phyloP scores from a whole-genome alignment of 1,140 invertebrate species.

The Spodoptera litura region DNA sequence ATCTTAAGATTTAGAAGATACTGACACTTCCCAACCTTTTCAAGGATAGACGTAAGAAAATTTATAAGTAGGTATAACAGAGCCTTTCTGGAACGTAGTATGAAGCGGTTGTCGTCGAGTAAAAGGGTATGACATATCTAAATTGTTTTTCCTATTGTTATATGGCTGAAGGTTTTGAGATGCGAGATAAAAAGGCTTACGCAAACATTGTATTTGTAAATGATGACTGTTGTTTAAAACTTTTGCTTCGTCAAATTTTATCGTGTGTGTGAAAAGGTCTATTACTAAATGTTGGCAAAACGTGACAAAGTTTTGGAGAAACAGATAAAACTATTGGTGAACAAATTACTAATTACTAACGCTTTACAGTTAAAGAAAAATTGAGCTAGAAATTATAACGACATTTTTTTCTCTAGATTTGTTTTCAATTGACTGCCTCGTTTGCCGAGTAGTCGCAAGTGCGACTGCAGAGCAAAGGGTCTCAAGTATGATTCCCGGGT shows the following conservation, averaged over 20 bases:
- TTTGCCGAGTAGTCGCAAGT: too few species aligned
- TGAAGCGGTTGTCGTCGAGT: constrained; percentile 29
- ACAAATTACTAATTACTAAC: too few species aligned
- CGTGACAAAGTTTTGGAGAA: too few species aligned
- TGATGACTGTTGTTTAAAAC: constrained; percentile 14
- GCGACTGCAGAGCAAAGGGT: too few species aligned
- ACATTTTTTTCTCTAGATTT: too few species aligned
- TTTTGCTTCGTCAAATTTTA: constrained; percentile 5
- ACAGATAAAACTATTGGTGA: too few species aligned
- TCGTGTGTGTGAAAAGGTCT: background rate
- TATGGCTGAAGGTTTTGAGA: constrained; percentile 36
- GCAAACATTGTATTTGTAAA: constrained; percentile 25
- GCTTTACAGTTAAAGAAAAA: too few species aligned
- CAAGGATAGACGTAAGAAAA: constrained; percentile 6
- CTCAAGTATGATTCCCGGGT: too few species aligned
- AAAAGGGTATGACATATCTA: constrained; percentile 43
- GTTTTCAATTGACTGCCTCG: too few species aligned
- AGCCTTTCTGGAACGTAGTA: constrained; percentile 18
- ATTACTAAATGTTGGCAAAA: background rate
- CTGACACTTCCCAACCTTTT: background rate
- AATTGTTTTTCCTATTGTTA: constrained; percentile 43
- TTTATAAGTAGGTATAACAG: constrained; percentile 6
- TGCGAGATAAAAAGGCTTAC: constrained; percentile 28
- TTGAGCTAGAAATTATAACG: too few species aligned
- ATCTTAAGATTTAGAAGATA: constrained; percentile 24